These are phyloP conservation scores for Clinocottus analis DNA, from an alignment of 2,113 vertebrate genomes.

Conservation along the genomic window DNA sequence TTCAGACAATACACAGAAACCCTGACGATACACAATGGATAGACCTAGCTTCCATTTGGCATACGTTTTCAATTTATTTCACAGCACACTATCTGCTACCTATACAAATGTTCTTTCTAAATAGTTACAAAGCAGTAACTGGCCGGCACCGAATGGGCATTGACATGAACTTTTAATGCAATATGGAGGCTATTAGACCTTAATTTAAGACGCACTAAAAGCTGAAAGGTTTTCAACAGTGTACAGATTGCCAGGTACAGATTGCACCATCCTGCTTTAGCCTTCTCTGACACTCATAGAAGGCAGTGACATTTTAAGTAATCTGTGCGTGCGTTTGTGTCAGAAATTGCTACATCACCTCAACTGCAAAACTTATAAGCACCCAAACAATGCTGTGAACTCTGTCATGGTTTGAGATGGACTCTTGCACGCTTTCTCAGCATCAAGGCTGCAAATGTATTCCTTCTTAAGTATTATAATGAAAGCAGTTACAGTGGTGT, in stretches of 20 bases:
- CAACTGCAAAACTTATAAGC: not conserved
- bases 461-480: not conserved
- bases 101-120: not conserved
- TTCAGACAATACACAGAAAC: slow-evolving; percentile 11
- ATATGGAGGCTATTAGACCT: not conserved
- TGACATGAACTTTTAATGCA: not conserved
- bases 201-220: not conserved
- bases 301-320: slow-evolving; percentile 51
- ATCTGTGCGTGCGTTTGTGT: not conserved
- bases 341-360: slow-evolving; percentile 13
- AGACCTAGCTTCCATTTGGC: not conserved
- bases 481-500: slow-evolving; percentile 8
- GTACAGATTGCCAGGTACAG: slow-evolving; percentile 7
- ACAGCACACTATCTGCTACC: not conserved
- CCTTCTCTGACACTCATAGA: slow-evolving; percentile 48
- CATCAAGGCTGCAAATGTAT: not conserved
- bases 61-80: not conserved
- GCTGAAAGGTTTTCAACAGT: not conserved
- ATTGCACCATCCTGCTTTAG: slow-evolving; percentile 1
- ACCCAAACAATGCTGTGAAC: slow-evolving; percentile 1
- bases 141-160: not conserved
- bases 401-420: no score
- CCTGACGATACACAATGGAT: not conserved
- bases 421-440: not conserved
- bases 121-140: not conserved